phyloP scores from a whole-genome alignment of 2,797 vertebrate species.

The Synanceia verrucosa region DNA sequence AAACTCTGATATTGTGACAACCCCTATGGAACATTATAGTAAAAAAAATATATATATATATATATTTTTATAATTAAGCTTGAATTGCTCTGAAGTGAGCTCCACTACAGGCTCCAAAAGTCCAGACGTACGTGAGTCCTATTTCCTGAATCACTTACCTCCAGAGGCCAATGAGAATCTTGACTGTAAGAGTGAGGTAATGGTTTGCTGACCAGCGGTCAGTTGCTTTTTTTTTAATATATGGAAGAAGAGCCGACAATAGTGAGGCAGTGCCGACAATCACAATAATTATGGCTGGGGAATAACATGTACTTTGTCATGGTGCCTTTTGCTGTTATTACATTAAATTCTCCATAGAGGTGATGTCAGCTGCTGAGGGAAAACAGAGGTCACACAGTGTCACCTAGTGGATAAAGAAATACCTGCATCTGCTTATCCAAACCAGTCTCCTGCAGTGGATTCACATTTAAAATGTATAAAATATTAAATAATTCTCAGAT shows the following conservation, averaged over 20 bases:
- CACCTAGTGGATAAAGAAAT: slow-evolving; percentile 59
- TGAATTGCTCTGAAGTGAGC: neutral
- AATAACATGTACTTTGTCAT: neutral
- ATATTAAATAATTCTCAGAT: neutral
- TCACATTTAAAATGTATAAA: too few species aligned
- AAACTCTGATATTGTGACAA: neutral
- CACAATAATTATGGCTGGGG: neutral
- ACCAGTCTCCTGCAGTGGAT: neutral
- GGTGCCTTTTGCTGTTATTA: neutral
- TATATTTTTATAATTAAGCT: too few species aligned
- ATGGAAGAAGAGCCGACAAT: neutral
- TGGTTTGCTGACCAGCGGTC: slow-evolving; percentile 8
- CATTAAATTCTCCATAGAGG: neutral
- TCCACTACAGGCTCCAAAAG: neutral
- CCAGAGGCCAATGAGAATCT: slow-evolving; percentile 15
- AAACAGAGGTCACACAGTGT: slow-evolving; percentile 55
- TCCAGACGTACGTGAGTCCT: neutral
- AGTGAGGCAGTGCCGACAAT: neutral
- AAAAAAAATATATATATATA: too few species aligned
- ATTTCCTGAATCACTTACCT: slow-evolving; percentile 16
- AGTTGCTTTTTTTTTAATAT: slow-evolving; percentile 19
- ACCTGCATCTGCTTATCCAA: slow-evolving; percentile 14
- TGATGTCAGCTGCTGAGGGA: slow-evolving; percentile 1
- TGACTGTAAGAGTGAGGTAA: slow-evolving; percentile 2
- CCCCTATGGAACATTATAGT: neutral